Evolutionary conservation across 2,797 vertebrate genomes (phyloP), one percentile per base, ranked within the genome.

Genomic region (Bovichtus variegatus): DNA sequence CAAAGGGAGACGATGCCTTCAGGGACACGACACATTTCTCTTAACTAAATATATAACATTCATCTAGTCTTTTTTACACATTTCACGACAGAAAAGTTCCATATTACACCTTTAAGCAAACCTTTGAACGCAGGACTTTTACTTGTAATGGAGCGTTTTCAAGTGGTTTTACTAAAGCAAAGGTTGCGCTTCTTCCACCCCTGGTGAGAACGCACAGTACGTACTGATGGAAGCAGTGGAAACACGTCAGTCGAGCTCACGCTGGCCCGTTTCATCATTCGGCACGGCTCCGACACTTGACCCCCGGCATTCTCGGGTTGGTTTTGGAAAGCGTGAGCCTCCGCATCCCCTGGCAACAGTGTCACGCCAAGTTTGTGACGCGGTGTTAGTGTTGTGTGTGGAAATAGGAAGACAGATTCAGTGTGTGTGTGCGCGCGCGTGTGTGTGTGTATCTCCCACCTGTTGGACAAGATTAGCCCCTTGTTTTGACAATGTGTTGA

Each of bases 401-500:
- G 74, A 80, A 50, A 74, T 11, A 15, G 41, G 27, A 40, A 31
- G 23, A 19, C n/a, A 9, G 60, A 21, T 31, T n/a, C 53, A 41
- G 58, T n/a, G 64, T 62, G 69, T 38, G 36, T 19, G 19, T 63
- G 57, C 62, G 50, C 51, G 53, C 65, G 70, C 59, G 58, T 57
- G 57, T 27, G 50, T 38, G 51, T 40, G 60, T 40, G 50, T 49
- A 38, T 34, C 21, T 19, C 23, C 61, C 91, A 91, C 91, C 89
- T 92, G 87, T 91, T 90, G 88, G 29, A 10, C 54, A 31, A 88
- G 80, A 87, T 91, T 90, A 90, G 70, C 36, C 19, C 47, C 55
- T 64, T 85, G 80, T 89, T 87, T 84, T 76, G 85, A 86, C 78
- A 82, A 72, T 83, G 78, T 71, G 78, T 44, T 23, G 53, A 34